A percentile compares a stretch with the other conserved stretches of the same genome.
Evolutionary conservation across 2,113 vertebrate genomes (phyloP).

Genomic region (Sinocyclocheilus rhinocerous): DNA sequence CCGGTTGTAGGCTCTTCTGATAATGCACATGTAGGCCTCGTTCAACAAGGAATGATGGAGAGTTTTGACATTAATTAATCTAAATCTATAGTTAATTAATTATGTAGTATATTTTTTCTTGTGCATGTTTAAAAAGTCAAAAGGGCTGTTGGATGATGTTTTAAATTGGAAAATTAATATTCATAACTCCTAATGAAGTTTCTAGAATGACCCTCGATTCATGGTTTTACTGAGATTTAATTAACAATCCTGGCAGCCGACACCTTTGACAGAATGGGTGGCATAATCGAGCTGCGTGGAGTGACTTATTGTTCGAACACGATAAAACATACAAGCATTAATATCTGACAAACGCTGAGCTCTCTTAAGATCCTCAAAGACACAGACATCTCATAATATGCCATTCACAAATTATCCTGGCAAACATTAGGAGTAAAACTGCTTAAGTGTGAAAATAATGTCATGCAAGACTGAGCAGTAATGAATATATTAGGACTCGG

Average conservation of each 20-base stretch:
- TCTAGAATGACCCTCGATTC: slow-evolving; percentile 57
- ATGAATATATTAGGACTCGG: slow-evolving; percentile 60
- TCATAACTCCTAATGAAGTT: slow-evolving; percentile 85
- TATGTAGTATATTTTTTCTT: slow-evolving; percentile 74
- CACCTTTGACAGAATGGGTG: slow-evolving; percentile 40
- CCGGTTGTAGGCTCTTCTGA: background rate
- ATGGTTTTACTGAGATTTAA: slow-evolving; percentile 59
- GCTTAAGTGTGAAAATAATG: slow-evolving; percentile 61
- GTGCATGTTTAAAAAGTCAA: slow-evolving; percentile 62
- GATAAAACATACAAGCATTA: slow-evolving; percentile 28
- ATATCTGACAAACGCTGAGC: slow-evolving; percentile 18
- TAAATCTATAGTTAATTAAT: slow-evolving; percentile 83
- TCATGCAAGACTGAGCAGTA: slow-evolving; percentile 61
- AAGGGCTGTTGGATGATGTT: slow-evolving; percentile 60
- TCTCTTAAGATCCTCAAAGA: slow-evolving; percentile 46
- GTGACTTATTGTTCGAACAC: slow-evolving; percentile 16
- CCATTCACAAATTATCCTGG: slow-evolving; percentile 56
- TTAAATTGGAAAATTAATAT: slow-evolving; percentile 85
- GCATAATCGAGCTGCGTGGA: background rate
- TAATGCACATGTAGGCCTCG: background rate
- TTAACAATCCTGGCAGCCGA: slow-evolving; percentile 51
- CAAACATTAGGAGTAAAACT: slow-evolving; percentile 60
- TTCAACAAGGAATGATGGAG: slow-evolving; percentile 46
- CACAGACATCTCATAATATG: slow-evolving; percentile 45
- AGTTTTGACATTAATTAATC: slow-evolving; percentile 76